phyloP scores from a whole-genome alignment of 2,797 vertebrate genomes.

The Pterois miles region DNA sequence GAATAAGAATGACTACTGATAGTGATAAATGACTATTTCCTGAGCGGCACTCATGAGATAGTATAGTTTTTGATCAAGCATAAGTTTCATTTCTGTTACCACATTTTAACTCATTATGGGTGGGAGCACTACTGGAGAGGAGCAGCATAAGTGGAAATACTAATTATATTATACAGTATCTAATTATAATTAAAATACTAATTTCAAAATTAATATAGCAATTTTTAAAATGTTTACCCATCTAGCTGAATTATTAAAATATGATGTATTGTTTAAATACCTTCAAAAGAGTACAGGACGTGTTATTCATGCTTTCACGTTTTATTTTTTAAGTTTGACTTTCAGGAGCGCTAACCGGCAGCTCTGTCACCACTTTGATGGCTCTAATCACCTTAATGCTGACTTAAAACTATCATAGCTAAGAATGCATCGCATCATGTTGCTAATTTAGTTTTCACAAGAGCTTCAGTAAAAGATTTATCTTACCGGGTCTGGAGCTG shows the following conservation, averaged over 20 bases:
- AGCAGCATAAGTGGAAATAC: neutral
- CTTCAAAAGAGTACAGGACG: neutral
- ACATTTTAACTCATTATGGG: neutral
- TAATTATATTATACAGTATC: neutral
- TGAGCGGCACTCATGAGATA: conserved; percentile 15
- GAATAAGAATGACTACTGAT: neutral
- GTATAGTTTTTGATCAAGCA: neutral
- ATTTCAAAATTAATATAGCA: neutral
- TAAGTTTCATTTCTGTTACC: neutral
- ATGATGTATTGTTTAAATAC: neutral
- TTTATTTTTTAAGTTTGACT: neutral
- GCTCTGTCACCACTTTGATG: neutral
- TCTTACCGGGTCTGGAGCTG: neutral
- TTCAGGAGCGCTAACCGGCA: neutral
- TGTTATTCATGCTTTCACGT: neutral
- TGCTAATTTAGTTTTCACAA: neutral
- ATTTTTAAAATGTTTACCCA: neutral
- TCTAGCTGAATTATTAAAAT: neutral
- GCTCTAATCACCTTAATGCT: neutral
- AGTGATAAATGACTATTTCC: conserved; percentile 8
- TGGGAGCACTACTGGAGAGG: neutral
- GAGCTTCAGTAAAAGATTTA: neutral
- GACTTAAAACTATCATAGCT: neutral
- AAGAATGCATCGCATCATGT: neutral
- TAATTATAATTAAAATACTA: neutral